Conservation (phyloP, 2,797 vertebrate species). For the Sebastes vulpes region DNA sequence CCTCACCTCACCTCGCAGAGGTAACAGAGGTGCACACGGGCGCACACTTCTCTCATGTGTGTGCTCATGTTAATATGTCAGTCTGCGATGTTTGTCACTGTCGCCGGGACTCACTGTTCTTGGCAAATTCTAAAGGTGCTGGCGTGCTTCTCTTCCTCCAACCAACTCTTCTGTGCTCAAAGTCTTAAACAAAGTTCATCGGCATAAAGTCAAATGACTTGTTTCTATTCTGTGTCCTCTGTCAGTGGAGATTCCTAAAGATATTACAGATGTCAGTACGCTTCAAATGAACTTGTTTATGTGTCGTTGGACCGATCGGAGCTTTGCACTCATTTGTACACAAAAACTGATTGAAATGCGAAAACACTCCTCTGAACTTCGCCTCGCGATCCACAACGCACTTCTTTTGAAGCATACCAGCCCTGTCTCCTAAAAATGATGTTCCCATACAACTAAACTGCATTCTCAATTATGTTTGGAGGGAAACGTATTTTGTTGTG, state of each 20-base stretch:
- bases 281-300: background rate
- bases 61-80: background rate
- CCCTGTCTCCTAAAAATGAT: no score
- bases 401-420: background rate
- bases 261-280: background rate
- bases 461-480: no score
- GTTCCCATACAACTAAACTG: no score
- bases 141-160: background rate
- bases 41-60: conserved; percentile 9
- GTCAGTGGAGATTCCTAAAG: background rate
- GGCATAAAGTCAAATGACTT: background rate
- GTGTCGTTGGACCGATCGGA: background rate
- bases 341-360: no score
- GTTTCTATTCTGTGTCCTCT: background rate
- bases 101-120: background rate
- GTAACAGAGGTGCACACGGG: background rate
- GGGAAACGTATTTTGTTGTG: no score
- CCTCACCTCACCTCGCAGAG: conserved; percentile 60
- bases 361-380: no score
- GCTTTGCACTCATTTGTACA: no score
- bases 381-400: background rate
- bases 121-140: background rate
- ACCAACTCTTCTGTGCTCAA: background rate
- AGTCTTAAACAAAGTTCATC: background rate
- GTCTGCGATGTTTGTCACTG: background rate